Evolutionary conservation across 1,140 invertebrate genomes (phyloP), one percentile per base, ranked within the genome.

Genomic region (Steinernema khuongi): DNA sequence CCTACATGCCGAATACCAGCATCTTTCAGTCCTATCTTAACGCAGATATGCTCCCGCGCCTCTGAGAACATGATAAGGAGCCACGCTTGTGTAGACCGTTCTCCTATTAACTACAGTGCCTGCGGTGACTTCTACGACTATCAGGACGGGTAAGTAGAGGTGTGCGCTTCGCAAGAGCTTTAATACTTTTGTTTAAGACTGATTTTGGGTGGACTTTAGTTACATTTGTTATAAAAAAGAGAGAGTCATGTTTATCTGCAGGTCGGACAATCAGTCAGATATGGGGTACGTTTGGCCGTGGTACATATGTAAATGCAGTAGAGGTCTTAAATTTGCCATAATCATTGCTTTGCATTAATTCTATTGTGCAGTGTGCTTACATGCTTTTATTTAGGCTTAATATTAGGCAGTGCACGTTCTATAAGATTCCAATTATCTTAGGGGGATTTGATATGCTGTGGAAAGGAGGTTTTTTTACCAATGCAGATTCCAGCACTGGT

Each of bases 81-180:
- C 22, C 50, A 60, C 50, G 50, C 50, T 7, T 60, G 50, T 22
- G 50, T 60, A 60, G 50, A 60, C 4, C 50, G 50, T 26, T 60
- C 50, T 11, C 50, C 50, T 14, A 22, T 60, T n/a, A 14, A 60
- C 4, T 60, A 17, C 22, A 60, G 14, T 17, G 50, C 14, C 50
- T 60, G 26, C 19, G 26, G 11, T 22, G 36, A 41, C n/a, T n/a
- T 41, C 7, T 60, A 60, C 50, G 50, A 60, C 22, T 60, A 60
- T 26, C 50, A 60, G 26, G 50, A 60, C 14, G 50, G 50, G 50
- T 60, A 60, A 60, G 50, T 60, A 60, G n/a, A n/a, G n/a, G n/a
- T n/a, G n/a, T n/a, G n/a, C n/a, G n/a, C n/a, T n/a, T 22, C 19
- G 50, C 22, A 60, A n/a, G 4, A 14, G 26, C 7, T 4, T 7